These are phyloP conservation scores for Poecile montanus DNA, from an alignment of 2,797 vertebrate species.

Conservation along the genomic window DNA sequence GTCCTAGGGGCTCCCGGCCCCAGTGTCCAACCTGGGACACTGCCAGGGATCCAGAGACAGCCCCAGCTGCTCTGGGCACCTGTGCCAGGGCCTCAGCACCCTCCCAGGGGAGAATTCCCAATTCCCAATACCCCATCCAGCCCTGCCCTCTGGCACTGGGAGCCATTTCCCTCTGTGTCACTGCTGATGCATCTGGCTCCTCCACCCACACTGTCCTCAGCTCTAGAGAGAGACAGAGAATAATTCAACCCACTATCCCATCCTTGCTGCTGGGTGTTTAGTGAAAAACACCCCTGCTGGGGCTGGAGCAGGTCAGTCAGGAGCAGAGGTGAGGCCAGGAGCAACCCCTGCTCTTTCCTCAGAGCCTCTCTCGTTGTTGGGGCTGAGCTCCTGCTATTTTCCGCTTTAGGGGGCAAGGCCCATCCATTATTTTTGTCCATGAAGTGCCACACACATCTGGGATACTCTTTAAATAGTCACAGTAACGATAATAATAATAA, in stretches of 20 bases:
- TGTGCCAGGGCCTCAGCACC: neutral
- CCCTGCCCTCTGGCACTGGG: neutral
- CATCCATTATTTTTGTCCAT: neutral
- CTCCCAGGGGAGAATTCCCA: accelerated
- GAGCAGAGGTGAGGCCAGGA: neutral
- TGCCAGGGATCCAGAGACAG: neutral
- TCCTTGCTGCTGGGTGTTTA: accelerated
- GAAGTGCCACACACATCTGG: neutral
- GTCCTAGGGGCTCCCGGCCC: neutral
- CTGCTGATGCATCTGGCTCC: neutral
- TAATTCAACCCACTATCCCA: accelerated
- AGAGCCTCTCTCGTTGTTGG: neutral
- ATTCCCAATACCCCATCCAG: accelerated
- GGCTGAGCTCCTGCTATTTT: neutral
- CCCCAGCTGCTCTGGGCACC: neutral
- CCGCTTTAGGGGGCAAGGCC: neutral
- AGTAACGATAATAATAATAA: neutral
- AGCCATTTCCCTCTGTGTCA: neutral
- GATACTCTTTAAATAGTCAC: neutral
- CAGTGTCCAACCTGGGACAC: neutral
- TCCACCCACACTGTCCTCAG: neutral
- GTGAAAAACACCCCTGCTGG: neutral
- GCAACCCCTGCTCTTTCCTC: neutral
- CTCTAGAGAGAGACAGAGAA: too few relatives aligned
- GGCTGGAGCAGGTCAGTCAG: neutral